Conservation (phyloP, 2,888 invertebrate genomes). For the Drosophila nr. medialis region DNA sequence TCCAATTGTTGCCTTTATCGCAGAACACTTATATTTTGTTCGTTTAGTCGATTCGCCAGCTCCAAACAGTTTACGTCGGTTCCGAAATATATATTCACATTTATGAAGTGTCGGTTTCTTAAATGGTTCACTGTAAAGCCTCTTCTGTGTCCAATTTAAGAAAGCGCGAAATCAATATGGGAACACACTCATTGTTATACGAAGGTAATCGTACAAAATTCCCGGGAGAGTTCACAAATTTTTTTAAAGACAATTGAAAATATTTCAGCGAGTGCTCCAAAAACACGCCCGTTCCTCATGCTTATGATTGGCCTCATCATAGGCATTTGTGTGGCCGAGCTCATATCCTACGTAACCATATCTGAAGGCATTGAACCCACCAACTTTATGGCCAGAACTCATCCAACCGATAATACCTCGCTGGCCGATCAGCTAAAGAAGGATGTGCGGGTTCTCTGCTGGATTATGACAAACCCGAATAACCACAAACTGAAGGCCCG, state of each 20-base stretch:
- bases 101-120: not conserved
- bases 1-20: not conserved
- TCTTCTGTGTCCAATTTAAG: not conserved
- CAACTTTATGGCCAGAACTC: not conserved
- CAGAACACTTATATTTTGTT: not conserved
- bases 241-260: not conserved
- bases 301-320: not conserved
- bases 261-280: not conserved
- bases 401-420: slow-evolving; percentile 3
- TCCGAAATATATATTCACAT: not conserved
- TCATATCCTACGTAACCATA: not conserved
- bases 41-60: not conserved
- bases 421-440: not conserved
- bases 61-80: not conserved
- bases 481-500: too few relatives aligned
- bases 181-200: not conserved
- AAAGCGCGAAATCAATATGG: not conserved
- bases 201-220: not conserved
- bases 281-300: not conserved
- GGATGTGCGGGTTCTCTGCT: too few relatives aligned
- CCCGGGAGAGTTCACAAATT: not conserved
- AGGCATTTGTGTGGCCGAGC: not conserved
- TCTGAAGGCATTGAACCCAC: not conserved
- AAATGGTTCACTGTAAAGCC: not conserved
- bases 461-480: too few relatives aligned